Conservation (phyloP, 92 coral and sea anemone genomes). For the Anthopleura xanthogrammica region DNA sequence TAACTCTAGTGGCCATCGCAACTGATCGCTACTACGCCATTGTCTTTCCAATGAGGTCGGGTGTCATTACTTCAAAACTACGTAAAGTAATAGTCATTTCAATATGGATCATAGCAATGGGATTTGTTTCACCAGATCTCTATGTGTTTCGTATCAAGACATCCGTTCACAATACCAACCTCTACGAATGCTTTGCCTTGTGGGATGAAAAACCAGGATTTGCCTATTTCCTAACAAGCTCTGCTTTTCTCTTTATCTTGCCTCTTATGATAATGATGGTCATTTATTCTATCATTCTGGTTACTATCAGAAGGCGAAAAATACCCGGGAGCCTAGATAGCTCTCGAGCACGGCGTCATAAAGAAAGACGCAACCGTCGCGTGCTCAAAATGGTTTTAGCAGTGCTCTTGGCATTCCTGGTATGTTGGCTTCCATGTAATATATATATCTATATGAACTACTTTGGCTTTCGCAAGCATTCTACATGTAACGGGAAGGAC, state of each 20-base stretch:
- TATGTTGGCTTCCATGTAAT: slow-evolving; percentile 59
- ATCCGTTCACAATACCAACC: slow-evolving; percentile 1
- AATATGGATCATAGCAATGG: slow-evolving; percentile 38
- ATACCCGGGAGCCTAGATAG: slow-evolving; percentile 35
- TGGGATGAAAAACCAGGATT: slow-evolving; percentile 15
- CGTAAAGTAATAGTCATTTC: slow-evolving; percentile 21
- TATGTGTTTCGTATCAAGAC: slow-evolving; percentile 20
- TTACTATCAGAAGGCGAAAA: slow-evolving; percentile 34
- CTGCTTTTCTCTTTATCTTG: slow-evolving; percentile 39
- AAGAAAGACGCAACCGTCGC: slow-evolving; percentile 49
- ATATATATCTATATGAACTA: slow-evolving; percentile 29
- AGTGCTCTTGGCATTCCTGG: slow-evolving; percentile 52
- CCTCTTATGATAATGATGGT: slow-evolving; percentile 43
- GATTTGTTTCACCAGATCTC: slow-evolving; percentile 40
- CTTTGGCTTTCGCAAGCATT: slow-evolving; percentile 9
- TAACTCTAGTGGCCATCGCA: slow-evolving; percentile 45
- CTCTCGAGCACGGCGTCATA: slow-evolving; percentile 17
- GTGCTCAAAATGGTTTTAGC: slow-evolving; percentile 52
- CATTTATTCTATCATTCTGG: slow-evolving; percentile 42
- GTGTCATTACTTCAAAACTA: slow-evolving; percentile 26
- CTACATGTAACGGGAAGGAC: not conserved
- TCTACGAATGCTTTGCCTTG: slow-evolving; percentile 6
- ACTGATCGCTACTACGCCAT: slow-evolving; percentile 45
- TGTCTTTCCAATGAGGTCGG: slow-evolving; percentile 43
- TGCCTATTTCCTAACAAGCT: slow-evolving; percentile 34